Evolutionary conservation across 30 jellyfish, hydroid and myxozoan species (phyloP), one percentile per base, ranked within the genome.

Genomic region (Catostylus mosaicus): DNA sequence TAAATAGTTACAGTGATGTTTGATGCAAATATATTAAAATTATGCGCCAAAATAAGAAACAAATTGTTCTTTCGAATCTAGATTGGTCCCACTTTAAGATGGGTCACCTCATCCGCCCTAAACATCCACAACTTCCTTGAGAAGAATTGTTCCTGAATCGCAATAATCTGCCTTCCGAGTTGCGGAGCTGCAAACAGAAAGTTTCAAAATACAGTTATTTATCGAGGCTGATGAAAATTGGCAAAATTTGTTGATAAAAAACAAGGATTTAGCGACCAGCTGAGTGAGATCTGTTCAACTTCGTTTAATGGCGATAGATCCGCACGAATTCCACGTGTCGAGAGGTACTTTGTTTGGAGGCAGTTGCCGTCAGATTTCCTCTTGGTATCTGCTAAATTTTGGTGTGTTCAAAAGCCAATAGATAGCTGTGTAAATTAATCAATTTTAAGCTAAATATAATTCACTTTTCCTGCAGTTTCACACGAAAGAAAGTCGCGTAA

Each of bases 271-370:
- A 51, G 78, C 77, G 38, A 77, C 88, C 88, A 77, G 88, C 88
- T 59, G 88, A 77, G 62, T 35, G 18, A 22, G 88, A 29, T 34
- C 34, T 56, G 40, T 77, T 56, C 75, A 19, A 19, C 67, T 75
- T 6, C 24, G 67, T 65, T 19, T 0, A 38, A 56, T 82, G 92
- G 92, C 85, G 82, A 72, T 45, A 82, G 38, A 72, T 82, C 92
- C 92, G 85, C 92, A 82, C 92, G 71, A 40, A 57, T 82, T 82
- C 85, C 92, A 82, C 92, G 92, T 68, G 80, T 43, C 27, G 59
- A 37, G 64, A n/a, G 65, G 2, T 27, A 37, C 65, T 64, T 68
- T n/a, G 71, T 59, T 3, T 68, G 64, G 36, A 34, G 77, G 31
- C 77, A 46, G 59, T 37, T 68, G n/a, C 80, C 64, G 59, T 5